Conservation (phyloP, 2,888 invertebrate species). For the Crossocerus cetratus region DNA sequence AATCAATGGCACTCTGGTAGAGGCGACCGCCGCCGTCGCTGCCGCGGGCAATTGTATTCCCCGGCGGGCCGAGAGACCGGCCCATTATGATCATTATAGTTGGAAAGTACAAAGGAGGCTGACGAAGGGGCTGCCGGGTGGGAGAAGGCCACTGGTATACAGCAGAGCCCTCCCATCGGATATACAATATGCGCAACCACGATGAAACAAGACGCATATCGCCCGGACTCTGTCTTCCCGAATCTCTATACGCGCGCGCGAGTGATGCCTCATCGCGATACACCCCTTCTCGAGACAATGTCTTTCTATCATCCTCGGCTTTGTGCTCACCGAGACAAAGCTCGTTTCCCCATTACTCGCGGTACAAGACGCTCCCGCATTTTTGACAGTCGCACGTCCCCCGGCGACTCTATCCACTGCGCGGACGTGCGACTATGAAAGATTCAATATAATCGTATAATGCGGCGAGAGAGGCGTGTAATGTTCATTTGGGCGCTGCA, state of each 20-base stretch:
- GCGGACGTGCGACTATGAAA: constrained; percentile 4
- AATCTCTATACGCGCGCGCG: neutral
- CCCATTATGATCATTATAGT: constrained; percentile 58
- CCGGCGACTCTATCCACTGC: neutral
- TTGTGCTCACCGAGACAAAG: neutral
- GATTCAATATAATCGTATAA: neutral
- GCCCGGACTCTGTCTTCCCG: constrained; percentile 4
- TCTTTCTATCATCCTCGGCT: neutral
- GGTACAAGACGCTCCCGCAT: no score
- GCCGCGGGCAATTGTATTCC: constrained; percentile 51
- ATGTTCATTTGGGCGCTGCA: neutral
- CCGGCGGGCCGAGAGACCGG: constrained; percentile 28
- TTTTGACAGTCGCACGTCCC: neutral
- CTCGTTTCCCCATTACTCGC: neutral
- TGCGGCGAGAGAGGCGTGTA: no score
- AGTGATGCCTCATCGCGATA: neutral
- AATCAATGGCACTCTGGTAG: constrained; percentile 58
- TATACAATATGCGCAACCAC: constrained; percentile 18
- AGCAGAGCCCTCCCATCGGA: constrained; percentile 9
- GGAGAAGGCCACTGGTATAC: neutral
- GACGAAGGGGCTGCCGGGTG: constrained; percentile 5
- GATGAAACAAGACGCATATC: constrained; percentile 2
- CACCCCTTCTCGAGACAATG: neutral
- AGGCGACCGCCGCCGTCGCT: constrained; percentile 31
- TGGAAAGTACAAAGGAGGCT: constrained; percentile 52